phyloP scores from a whole-genome alignment of 2,797 vertebrate species.

The Serranus cabrilla region DNA sequence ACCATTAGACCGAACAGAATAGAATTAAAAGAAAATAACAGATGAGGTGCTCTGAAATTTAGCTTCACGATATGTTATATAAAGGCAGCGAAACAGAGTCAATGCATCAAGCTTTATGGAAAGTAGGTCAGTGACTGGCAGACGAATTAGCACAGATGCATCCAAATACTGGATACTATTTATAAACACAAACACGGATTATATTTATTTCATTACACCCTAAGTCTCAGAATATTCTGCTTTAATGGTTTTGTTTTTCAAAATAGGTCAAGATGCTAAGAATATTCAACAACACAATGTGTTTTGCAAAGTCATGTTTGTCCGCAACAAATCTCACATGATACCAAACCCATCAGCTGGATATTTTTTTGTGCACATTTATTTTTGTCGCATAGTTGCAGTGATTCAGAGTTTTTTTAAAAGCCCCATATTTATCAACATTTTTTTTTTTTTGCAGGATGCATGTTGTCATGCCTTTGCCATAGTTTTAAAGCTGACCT shows the following conservation, averaged over 20 bases:
- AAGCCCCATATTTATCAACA: no score
- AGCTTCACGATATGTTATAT: background rate
- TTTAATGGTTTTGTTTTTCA: background rate
- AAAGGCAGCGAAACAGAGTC: background rate
- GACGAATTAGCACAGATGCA: background rate
- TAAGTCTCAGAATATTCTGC: background rate
- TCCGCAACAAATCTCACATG: no score
- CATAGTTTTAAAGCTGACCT: no score
- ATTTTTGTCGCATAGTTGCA: no score
- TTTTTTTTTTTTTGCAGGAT: no score
- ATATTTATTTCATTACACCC: background rate
- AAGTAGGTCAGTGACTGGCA: slow-evolving; percentile 23
- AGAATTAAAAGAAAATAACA: background rate
- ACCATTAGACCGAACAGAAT: background rate
- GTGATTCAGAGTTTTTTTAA: no score
- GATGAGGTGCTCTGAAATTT: background rate
- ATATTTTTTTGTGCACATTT: no score
- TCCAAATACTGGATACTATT: slow-evolving; percentile 3
- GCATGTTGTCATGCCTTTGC: no score
- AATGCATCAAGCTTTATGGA: background rate
- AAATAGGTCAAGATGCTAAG: background rate
- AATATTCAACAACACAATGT: background rate
- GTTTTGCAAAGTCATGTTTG: background rate
- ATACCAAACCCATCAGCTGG: no score
- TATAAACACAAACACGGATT: slow-evolving; percentile 15